Evolutionary conservation across 2,888 invertebrate species (phyloP).

Genomic region (Morinoia aosen): DNA sequence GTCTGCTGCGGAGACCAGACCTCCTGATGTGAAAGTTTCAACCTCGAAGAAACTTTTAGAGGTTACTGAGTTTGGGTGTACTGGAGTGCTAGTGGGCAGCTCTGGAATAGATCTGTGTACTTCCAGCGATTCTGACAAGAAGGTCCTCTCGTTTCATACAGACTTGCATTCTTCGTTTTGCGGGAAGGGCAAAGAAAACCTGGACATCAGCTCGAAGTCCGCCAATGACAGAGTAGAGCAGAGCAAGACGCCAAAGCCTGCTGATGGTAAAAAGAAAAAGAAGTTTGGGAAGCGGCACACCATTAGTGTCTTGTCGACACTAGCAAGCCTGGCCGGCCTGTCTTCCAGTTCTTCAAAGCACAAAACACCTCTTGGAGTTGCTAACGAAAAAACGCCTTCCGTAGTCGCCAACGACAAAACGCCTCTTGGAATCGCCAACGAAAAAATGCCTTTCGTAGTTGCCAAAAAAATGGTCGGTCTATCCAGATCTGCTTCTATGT

Average conservation of each 20-base stretch:
- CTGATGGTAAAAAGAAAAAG: background rate
- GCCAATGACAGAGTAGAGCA: too few relatives aligned
- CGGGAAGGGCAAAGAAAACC: conserved; percentile 4
- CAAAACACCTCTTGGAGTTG: background rate
- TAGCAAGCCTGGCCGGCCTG: conserved; percentile 10
- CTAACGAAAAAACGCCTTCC: background rate
- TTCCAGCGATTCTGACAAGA: background rate
- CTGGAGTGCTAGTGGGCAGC: conserved; percentile 29
- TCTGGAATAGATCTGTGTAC: background rate
- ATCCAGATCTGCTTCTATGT: background rate
- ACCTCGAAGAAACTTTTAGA: background rate
- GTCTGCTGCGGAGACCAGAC: background rate
- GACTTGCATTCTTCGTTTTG: background rate
- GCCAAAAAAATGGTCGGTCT: background rate
- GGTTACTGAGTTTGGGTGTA: conserved; percentile 23
- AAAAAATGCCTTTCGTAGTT: too few relatives aligned
- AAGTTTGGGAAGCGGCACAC: background rate
- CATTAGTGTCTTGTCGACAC: background rate
- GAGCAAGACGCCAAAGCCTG: background rate
- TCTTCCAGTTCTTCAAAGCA: background rate
- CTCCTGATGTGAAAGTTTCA: background rate
- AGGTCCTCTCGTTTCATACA: background rate
- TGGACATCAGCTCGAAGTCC: background rate
- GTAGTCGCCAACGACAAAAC: background rate
- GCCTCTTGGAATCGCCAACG: conserved; percentile 5